Base-by-base conservation (phyloP, 1,140 invertebrate genomes). In the Venustaconcha ellipsiformis region DNA sequence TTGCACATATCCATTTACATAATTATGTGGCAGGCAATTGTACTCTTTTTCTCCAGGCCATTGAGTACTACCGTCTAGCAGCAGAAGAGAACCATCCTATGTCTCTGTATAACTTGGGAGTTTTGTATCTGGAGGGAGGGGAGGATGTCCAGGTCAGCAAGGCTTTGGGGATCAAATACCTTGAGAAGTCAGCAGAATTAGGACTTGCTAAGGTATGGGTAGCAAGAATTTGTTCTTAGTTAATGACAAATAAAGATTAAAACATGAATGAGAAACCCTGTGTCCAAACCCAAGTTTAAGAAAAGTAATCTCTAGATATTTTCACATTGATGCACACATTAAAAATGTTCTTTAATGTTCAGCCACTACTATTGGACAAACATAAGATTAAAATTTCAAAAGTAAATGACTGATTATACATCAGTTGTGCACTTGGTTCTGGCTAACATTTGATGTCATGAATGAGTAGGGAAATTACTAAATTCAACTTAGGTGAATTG, bases 51-150 rank as follows among this genome's bases (percentile, higher is more conserved):
- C 72, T 76, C 2, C 72, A 87, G 85, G 84, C 85, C 66, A 72
- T 79, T 6, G 77, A 80, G 58, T 78, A 82, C 68, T 89, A 88
- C 76, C 75, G 80, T 26, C 62, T 82, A 76, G 88, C 87, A 74
- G 85, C 83, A 60, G 80, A 80, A 17, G 80, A 80, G 17, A 81
- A 80, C 8, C 87, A 89, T 72, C 75, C 82, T 5, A 67, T 83
- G 67, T 85, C 88, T 11, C 67, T 84, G 59, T 87, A 86, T 76
- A 89, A 89, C 67, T 76, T 89, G 30, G 88, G 82, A 13, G 59
- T 86, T 30, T 76, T 85, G 72, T 86, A 88, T 65, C 64, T 83
- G 30, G 81, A 86, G 67, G 88, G 87, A 15, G 72, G 82, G 57
- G 75, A 76, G 18, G 78, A 81, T 26, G 63, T 86, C 37, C 58